A percentile compares a stretch with the other conserved stretches of the same genome.
Evolutionary conservation across 1,140 invertebrate species (phyloP).

Genomic region (Zaprionus taronus): DNA sequence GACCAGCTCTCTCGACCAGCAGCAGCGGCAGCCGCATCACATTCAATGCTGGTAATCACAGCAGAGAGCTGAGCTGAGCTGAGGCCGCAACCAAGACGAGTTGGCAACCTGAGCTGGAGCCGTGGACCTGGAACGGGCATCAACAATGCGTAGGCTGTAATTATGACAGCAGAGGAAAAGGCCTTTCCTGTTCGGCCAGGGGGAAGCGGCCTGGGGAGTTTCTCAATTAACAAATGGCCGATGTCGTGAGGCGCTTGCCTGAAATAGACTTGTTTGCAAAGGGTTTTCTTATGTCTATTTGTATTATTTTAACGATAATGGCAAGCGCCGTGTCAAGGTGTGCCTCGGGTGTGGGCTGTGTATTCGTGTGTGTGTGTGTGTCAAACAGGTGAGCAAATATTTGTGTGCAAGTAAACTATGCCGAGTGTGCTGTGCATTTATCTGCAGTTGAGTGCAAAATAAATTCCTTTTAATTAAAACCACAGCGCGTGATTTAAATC

Average conservation of each 20-base stretch:
- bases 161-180: constrained; percentile 61
- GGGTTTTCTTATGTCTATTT: constrained; percentile 40
- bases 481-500: constrained; percentile 80
- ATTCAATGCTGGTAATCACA: constrained; percentile 43
- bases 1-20: constrained; percentile 16
- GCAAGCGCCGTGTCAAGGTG: constrained; percentile 29
- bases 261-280: constrained; percentile 59
- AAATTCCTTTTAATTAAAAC: constrained; percentile 83
- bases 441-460: constrained; percentile 79
- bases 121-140: constrained; percentile 2
- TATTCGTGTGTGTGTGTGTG: constrained; percentile 28
- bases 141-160: constrained; percentile 55
- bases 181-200: constrained; percentile 15
- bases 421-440: constrained; percentile 66
- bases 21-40: constrained; percentile 13
- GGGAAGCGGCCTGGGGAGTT: constrained; percentile 7
- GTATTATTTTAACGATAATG: constrained; percentile 62
- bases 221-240: constrained; percentile 67
- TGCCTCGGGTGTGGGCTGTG: constrained; percentile 38
- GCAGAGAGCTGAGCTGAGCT: constrained; percentile 33
- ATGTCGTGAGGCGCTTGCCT: constrained; percentile 37
- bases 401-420: constrained; percentile 28
- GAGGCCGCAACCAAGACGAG: constrained; percentile 33
- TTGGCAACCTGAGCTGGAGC: constrained; percentile 54
- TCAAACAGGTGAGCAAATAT: constrained; percentile 39